Conservation (phyloP, 2,797 vertebrate genomes). For the Buphagus erythrorhynchus region DNA sequence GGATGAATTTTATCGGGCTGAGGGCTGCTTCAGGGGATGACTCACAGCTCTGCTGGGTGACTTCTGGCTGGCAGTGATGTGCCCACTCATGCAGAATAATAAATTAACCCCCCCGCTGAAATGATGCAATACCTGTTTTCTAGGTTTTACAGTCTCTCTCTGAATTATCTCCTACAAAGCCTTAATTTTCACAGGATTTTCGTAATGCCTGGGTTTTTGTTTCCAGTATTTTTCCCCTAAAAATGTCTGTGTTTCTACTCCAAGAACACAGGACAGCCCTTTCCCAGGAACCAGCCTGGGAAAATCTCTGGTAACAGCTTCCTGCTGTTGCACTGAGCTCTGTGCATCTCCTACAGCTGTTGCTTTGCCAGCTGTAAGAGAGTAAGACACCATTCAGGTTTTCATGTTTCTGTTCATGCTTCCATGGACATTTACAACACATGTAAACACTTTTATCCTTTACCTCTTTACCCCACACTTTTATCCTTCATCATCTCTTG, state of each 20-base stretch:
- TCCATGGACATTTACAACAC: background rate
- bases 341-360: background rate
- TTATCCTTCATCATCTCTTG: background rate
- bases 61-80: background rate
- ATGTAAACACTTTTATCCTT: background rate
- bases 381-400: background rate
- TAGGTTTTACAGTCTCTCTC: background rate
- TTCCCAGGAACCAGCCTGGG: background rate
- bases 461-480: background rate
- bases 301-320: background rate
- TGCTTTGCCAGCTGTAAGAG: background rate
- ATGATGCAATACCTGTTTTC: background rate
- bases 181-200: background rate
- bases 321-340: background rate
- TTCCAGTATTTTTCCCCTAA: background rate
- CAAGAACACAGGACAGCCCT: background rate
- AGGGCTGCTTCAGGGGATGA: background rate
- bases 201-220: background rate
- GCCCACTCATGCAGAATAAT: fast-evolving
- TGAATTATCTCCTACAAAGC: background rate
- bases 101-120: background rate
- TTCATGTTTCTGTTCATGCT: background rate
- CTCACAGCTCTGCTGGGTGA: background rate
- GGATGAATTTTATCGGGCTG: fast-evolving
- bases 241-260: background rate